Conservation (phyloP, 2,797 vertebrate genomes). For the Eidolon dupreanum region DNA sequence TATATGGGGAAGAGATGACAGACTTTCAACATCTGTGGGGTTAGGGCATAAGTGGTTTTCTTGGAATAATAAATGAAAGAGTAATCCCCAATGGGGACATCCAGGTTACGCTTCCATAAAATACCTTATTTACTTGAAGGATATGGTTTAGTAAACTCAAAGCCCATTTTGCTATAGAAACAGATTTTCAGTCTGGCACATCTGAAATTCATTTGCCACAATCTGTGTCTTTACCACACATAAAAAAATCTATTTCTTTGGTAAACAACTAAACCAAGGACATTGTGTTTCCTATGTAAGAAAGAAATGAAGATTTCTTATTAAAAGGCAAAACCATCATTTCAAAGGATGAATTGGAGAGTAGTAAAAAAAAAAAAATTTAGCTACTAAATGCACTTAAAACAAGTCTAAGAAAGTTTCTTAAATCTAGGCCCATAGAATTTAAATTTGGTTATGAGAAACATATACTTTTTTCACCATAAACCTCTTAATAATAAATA, state of each 20-base stretch:
- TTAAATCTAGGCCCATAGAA: not conserved
- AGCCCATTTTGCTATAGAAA: conserved; percentile 27
- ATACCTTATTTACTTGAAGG: not conserved
- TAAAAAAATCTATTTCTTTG: conserved; percentile 4
- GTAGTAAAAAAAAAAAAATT: conserved; percentile 49
- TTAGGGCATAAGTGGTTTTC: not conserved
- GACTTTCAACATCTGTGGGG: not conserved
- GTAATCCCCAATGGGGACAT: not conserved
- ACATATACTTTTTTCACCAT: not conserved
- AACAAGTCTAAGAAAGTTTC: conserved; percentile 11
- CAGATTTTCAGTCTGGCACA: conserved; percentile 10
- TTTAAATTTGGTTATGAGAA: conserved; percentile 41
- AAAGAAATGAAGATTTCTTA: conserved; percentile 45
- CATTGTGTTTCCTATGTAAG: conserved; percentile 19
- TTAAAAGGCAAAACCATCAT: conserved; percentile 53
- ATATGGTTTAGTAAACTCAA: not conserved
- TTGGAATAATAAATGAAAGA: conserved; percentile 6
- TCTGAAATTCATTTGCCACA: conserved; percentile 53
- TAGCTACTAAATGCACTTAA: conserved; percentile 29
- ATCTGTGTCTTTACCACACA: not conserved
- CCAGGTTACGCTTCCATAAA: not conserved
- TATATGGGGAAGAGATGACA: not conserved
- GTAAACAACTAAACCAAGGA: conserved; percentile 47
- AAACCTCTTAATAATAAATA: conserved; percentile 13
- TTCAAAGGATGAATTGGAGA: conserved; percentile 51